phyloP scores from a whole-genome alignment of 2,888 invertebrate genomes.

The Philaethria dido region DNA sequence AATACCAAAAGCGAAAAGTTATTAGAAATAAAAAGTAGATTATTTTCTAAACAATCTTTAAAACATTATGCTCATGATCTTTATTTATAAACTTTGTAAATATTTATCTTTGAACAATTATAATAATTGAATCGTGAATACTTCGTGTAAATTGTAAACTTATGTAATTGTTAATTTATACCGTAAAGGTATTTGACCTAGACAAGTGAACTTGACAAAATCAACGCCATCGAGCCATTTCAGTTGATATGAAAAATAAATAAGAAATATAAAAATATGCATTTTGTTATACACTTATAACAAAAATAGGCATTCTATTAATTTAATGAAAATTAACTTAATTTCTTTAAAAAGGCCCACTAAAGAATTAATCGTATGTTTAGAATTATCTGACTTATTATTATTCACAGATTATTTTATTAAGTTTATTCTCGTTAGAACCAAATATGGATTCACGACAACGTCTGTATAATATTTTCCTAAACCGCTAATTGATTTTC shows the following conservation, averaged over 20 bases:
- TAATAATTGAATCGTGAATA: constrained; percentile 19
- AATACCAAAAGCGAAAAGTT: too few species aligned
- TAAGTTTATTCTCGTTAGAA: background rate
- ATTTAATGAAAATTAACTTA: too few species aligned
- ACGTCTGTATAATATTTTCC: background rate
- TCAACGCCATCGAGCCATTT: constrained; percentile 1
- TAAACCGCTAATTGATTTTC: constrained; percentile 18
- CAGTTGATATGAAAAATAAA: background rate
- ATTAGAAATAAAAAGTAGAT: too few species aligned
- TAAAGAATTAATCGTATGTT: background rate
- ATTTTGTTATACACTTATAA: background rate
- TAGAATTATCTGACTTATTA: too few species aligned
- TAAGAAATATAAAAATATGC: background rate
- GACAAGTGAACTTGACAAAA: constrained; percentile 40
- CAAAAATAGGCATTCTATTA: background rate
- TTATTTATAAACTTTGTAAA: background rate
- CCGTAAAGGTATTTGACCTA: constrained; percentile 41
- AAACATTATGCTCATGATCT: background rate
- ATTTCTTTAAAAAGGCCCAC: too few species aligned
- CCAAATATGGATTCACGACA: background rate
- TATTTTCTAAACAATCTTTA: too few species aligned
- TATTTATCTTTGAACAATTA: constrained; percentile 10
- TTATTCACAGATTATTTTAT: too few species aligned
- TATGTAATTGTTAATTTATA: constrained; percentile 42
- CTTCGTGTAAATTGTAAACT: constrained; percentile 31